These are phyloP conservation scores for Paracanthobrama guichenoti DNA, from an alignment of 2,113 vertebrate species.

Conservation along the genomic window DNA sequence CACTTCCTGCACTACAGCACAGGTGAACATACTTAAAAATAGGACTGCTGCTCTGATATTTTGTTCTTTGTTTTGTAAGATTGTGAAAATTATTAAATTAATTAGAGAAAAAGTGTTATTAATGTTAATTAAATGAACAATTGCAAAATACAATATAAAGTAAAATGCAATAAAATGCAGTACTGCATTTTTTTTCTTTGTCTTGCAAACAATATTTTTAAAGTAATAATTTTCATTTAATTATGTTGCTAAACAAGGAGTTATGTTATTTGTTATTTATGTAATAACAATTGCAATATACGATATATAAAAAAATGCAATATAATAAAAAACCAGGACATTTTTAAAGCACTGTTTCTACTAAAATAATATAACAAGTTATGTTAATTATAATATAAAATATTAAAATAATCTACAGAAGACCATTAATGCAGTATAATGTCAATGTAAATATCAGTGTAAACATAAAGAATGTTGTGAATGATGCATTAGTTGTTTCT, in stretches of 20 bases:
- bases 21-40: slow-evolving; percentile 73
- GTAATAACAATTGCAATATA: not conserved
- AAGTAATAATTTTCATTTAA: too few species aligned
- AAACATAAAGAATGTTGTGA: not conserved
- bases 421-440: not conserved
- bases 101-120: not conserved
- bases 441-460: not conserved
- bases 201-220: not conserved
- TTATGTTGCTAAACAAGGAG: too few species aligned
- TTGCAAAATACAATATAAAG: not conserved
- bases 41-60: not conserved
- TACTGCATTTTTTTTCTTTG: not conserved
- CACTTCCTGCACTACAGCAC: slow-evolving; percentile 84
- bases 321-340: not conserved
- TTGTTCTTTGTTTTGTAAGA: not conserved
- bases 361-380: not conserved
- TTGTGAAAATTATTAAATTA: not conserved
- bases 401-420: too few species aligned
- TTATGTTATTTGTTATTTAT: not conserved
- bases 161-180: not conserved
- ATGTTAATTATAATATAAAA: not conserved
- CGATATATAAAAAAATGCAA: not conserved
- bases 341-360: not conserved
- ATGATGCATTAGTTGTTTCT: not conserved
- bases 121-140: not conserved